Evolutionary conservation across 2,113 vertebrate species (phyloP).

Genomic region (Edolisoma coerulescens): DNA sequence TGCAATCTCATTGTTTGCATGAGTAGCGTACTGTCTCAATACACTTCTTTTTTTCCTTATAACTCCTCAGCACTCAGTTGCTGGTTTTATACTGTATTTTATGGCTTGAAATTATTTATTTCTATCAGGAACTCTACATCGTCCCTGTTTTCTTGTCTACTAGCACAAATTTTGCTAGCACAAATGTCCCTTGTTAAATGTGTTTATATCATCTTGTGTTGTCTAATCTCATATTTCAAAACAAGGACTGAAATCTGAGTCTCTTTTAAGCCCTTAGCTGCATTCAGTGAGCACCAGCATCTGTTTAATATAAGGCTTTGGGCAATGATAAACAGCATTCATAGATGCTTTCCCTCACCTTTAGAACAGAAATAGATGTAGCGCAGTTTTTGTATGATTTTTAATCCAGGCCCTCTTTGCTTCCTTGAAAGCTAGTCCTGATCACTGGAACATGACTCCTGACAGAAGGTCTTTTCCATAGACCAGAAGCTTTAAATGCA

Average conservation of each 20-base stretch:
- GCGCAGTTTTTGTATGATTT: neutral
- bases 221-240: neutral
- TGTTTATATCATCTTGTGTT: neutral
- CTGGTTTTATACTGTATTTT: neutral
- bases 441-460: neutral
- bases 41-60: neutral
- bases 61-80: neutral
- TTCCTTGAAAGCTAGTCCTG: neutral
- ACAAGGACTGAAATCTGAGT: neutral
- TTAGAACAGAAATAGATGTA: neutral
- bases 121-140: neutral
- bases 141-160: neutral
- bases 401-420: neutral
- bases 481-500: neutral
- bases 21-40: neutral
- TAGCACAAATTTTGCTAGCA: neutral
- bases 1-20: neutral
- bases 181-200: neutral
- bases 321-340: neutral
- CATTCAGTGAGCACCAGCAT: neutral
- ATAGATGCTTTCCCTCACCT: neutral
- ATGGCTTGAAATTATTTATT: neutral
- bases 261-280: neutral
- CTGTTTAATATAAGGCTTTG: neutral
- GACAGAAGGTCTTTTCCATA: neutral